Evolutionary conservation across 2,113 vertebrate genomes (phyloP), one percentile per base, ranked within the genome.

Genomic region (Passer montanus): DNA sequence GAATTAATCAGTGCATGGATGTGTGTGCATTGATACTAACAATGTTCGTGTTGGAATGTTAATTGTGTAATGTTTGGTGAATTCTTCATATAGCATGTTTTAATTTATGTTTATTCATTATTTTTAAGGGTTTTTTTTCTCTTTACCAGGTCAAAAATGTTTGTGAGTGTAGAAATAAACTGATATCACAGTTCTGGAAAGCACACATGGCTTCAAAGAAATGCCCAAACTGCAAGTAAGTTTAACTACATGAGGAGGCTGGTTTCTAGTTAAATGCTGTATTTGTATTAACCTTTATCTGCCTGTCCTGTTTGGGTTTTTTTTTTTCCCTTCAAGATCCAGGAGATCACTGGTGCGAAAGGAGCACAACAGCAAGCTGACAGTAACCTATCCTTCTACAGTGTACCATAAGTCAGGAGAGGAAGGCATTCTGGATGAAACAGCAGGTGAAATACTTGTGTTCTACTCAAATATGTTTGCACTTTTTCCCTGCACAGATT

Each of bases 311-410:
- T 24, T 41, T 37, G 39, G 0, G 15, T 76, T 52, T 39, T 59
- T 58, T 58, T 37, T 70, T 55, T n/a, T 31, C 41, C 0, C 6
- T 93, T 85, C 23, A 69, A 99, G 99, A 78, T 95, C 97, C 2
- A 97, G 98, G 50, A 98, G 97, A 59, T 98, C 98, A 5, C 35
- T 97, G 8, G 90, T 99, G 46, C 97, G 99, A 9, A 98, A 98
- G 85, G 99, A 99, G 80, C 99, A 99, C 92, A 99, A 99, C 97
- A 99, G 98, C 94, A 99, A 99, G 67, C 96, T 99, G 91, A 99
- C 98, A 9, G 77, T 99, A 55, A 98, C 98, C 1, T 97, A 98
- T n/a, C 97, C 98, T 4, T 53, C 96, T 7, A 66, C 96, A 62
- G 93, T 80, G 10, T 64, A 84, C 72, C 97, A 9, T 56, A 94